A percentile compares a stretch with the other conserved stretches of the same genome.
Conservation (phyloP, 2,888 invertebrate species). For the Idaea aversata region DNA sequence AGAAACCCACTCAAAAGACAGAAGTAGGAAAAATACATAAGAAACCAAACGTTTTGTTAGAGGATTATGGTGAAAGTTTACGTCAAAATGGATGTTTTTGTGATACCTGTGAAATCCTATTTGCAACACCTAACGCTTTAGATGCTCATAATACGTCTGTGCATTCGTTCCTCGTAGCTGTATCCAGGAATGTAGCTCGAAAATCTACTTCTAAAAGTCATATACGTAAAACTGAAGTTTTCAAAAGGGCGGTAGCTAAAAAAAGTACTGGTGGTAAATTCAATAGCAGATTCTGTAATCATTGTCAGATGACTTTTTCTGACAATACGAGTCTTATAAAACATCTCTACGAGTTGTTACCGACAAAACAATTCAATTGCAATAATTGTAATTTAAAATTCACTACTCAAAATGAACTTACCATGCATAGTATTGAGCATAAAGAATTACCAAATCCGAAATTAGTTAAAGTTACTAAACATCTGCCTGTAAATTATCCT, state of each 20-base stretch:
- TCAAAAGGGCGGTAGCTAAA: constrained; percentile 11
- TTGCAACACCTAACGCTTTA: constrained; percentile 47
- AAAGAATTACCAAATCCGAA: constrained; percentile 15
- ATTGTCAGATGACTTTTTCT: constrained; percentile 43
- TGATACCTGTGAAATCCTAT: constrained; percentile 41
- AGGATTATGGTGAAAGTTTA: constrained; percentile 42
- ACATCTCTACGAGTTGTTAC: constrained; percentile 47
- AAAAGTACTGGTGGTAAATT: constrained; percentile 19
- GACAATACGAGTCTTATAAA: constrained; percentile 42
- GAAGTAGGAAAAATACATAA: constrained; percentile 16
- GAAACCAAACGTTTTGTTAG: constrained; percentile 30
- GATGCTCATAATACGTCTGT: constrained; percentile 49
- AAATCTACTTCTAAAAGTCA: constrained; percentile 27
- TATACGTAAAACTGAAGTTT: constrained; percentile 9
- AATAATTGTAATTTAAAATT: constrained; percentile 17
- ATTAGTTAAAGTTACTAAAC: constrained; percentile 7
- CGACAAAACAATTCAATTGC: constrained; percentile 27
- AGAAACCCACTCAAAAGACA: constrained; percentile 23
- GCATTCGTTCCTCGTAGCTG: constrained; percentile 48
- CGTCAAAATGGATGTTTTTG: constrained; percentile 41
- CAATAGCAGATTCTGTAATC: constrained; percentile 37
- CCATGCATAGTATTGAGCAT: constrained; percentile 17
- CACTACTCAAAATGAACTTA: constrained; percentile 13
- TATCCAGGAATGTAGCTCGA: constrained; percentile 26
- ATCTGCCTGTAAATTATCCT: too few species aligned